Percentiles rank a stretch among this genome's conserved stretches.
Evolutionary conservation across 1,140 invertebrate species (phyloP).

Genomic region (Cydia fagiglandana): DNA sequence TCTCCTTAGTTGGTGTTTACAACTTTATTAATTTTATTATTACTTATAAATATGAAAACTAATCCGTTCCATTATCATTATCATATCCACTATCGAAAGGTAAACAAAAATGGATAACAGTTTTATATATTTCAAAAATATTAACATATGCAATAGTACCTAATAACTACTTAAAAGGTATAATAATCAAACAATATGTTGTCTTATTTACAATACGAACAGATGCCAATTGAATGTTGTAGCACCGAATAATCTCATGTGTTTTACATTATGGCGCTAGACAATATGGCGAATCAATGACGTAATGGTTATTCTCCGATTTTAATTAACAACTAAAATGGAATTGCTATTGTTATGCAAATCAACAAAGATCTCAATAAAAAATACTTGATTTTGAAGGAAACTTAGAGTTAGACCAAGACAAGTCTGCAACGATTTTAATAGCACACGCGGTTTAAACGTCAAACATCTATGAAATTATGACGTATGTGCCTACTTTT

Average conservation of each 20-base stretch:
- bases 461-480: too few relatives aligned
- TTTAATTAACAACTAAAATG: too few relatives aligned
- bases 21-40: too few relatives aligned
- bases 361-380: too few relatives aligned
- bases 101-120: slow-evolving; percentile 61
- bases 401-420: too few relatives aligned
- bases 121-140: slow-evolving; percentile 56
- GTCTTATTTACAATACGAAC: not conserved
- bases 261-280: not conserved
- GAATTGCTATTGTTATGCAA: too few relatives aligned
- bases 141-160: too few relatives aligned
- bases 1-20: too few relatives aligned
- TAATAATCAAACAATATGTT: slow-evolving; percentile 38
- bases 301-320: not conserved
- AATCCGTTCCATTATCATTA: slow-evolving; percentile 52
- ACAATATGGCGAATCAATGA: not conserved
- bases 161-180: slow-evolving; percentile 44
- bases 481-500: too few relatives aligned
- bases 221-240: slow-evolving; percentile 3
- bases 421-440: too few relatives aligned
- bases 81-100: slow-evolving; percentile 56
- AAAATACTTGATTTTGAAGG: too few relatives aligned
- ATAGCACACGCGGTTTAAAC: too few relatives aligned
- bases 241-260: not conserved
- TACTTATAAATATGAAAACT: not conserved